Conservation (phyloP, 2,113 vertebrate species). For the Theristicus caerulescens region DNA sequence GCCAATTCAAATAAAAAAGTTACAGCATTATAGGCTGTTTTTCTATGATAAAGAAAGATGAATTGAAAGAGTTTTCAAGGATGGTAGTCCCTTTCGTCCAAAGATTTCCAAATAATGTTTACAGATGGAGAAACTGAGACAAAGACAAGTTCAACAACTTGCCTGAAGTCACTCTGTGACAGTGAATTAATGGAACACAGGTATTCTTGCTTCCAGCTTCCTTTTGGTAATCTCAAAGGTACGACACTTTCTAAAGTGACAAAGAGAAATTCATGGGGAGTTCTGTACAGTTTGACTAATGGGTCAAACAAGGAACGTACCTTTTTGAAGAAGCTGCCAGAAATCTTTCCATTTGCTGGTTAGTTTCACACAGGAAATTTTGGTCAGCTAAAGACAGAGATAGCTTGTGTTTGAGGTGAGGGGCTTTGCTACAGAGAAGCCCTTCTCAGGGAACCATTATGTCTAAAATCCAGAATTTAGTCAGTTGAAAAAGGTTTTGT, state of each 20-base stretch:
- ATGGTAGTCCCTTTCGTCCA: slow-evolving; percentile 3
- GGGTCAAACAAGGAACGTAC: neutral
- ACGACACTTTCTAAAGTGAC: neutral
- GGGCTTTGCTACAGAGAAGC: neutral
- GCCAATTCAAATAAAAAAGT: slow-evolving; percentile 49
- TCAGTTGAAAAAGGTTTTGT: neutral
- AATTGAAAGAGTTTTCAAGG: neutral
- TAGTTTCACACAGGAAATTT: neutral
- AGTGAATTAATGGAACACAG: neutral
- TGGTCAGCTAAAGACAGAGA: fast-evolving
- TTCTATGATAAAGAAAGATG: slow-evolving; percentile 17
- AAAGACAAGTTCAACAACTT: neutral
- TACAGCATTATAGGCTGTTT: neutral
- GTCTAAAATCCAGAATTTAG: neutral
- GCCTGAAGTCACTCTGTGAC: neutral
- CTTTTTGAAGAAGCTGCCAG: neutral
- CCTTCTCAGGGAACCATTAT: neutral
- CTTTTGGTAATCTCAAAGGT: neutral
- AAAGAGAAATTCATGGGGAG: neutral
- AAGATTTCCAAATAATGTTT: slow-evolving; percentile 37
- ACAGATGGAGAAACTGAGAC: slow-evolving; percentile 40
- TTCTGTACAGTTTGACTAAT: neutral
- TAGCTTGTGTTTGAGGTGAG: neutral
- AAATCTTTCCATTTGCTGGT: neutral
- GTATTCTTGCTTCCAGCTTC: neutral